Base-by-base conservation (phyloP, 2,113 vertebrate species). In the Myocastor coypus region DNA sequence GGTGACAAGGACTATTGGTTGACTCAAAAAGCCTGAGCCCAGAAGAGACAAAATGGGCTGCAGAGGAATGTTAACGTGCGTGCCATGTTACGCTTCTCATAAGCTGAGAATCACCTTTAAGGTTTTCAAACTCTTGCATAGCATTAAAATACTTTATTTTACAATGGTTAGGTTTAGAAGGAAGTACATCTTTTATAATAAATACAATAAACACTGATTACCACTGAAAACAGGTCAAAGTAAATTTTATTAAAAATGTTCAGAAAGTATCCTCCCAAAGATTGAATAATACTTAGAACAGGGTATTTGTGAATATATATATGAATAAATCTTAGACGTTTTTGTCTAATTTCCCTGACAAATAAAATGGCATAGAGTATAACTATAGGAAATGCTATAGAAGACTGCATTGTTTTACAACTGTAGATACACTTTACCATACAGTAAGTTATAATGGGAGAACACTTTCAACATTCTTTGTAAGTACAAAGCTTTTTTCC, bases 401-500 rank as follows among this genome's bases (percentile, higher is more conserved):
- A 90, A 87, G 42, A 85, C 1, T 8, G 2, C 17, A 28, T 75
- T 24, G 17, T 86, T 96, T 94, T 94, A 86, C 10, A 83, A 66
- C 40, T 30, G 17, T 71, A 71, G 22, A 52, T 91, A 85, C 26
- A 10, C 40, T 85, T 77, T 80, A 34, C 5, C 50, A 34, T 55
- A 32, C 34, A 80, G 34, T 80, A 34, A 24, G 95, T 92, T 91
- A 46, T 55, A 95, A 94, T 90, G 84, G 94, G 91, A 22, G 78
- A 94, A 17, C 77, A 92, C 96, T 94, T 94, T 91, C 88, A 97
- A 94, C 28, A 83, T 71, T 24, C 77, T 26, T 71, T 42, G 40
- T 78, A 75, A 93, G 17, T 61, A 95, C 12, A 22, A 92, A 96
- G 95, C 66, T 83, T 96, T 83, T 83, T 94, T 34, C n/a, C 92